Percentiles rank a stretch among this genome's conserved stretches.
These are phyloP conservation scores for Ectobius pallidus DNA, from an alignment of 2,888 invertebrate species.

Conservation along the genomic window DNA sequence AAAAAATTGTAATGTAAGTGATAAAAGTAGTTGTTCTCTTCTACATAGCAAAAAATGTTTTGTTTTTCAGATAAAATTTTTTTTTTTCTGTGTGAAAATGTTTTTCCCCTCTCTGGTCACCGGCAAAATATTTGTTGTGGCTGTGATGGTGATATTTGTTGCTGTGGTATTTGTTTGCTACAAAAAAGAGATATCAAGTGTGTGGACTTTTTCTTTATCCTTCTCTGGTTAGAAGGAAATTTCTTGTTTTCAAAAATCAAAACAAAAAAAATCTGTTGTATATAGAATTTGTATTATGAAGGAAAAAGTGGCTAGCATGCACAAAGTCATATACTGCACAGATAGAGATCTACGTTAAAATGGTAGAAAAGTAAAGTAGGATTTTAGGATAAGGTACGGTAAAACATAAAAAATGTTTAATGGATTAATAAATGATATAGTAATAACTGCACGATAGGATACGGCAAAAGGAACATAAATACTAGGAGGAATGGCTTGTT, in stretches of 20 bases:
- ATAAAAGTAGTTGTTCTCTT: slow-evolving; percentile 43
- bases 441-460: slow-evolving; percentile 14
- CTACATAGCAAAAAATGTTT: slow-evolving; percentile 43
- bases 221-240: slow-evolving; percentile 1
- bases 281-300: slow-evolving; percentile 22
- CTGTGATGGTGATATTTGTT: slow-evolving; percentile 17
- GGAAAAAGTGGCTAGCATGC: slow-evolving; percentile 37
- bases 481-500: background rate
- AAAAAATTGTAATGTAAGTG: slow-evolving; percentile 57
- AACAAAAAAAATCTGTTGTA: slow-evolving; percentile 34
- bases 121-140: slow-evolving; percentile 35
- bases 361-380: slow-evolving; percentile 16
- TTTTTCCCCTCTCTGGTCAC: slow-evolving; percentile 37
- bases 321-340: slow-evolving; percentile 35
- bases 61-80: slow-evolving; percentile 39
- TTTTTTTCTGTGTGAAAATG: slow-evolving; percentile 41
- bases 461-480: background rate
- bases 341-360: slow-evolving; percentile 14
- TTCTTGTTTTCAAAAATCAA: slow-evolving; percentile 35
- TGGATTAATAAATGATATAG: background rate
- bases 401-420: slow-evolving; percentile 1
- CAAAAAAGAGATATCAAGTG: slow-evolving; percentile 32
- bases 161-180: slow-evolving; percentile 13
- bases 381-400: background rate
- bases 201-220: slow-evolving; percentile 20